Evolutionary conservation across 2,888 invertebrate genomes (phyloP), one percentile per base, ranked within the genome.

Genomic region (Phortica okadai): DNA sequence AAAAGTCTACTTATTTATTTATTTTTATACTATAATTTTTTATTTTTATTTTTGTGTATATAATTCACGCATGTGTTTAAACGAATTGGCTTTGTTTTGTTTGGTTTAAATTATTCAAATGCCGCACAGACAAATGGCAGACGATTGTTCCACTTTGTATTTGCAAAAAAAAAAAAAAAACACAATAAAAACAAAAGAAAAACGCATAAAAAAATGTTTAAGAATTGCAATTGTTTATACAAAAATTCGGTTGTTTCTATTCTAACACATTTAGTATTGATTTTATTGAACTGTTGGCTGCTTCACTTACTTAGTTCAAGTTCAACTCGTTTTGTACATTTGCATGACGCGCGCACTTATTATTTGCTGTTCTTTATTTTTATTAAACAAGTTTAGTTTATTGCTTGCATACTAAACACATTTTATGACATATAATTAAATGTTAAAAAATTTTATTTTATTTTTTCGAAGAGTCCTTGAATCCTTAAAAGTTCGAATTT

Each of bases 81-180:
- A 54, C 54, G 54, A 54, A 54, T 1, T n/a, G 2, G 54, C n/a
- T 66, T 66, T 66, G 42, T 41, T 66, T 8, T 66, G 14, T 42
- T 50, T 50, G 50, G 41, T 42, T 4, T 14, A 50, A 50, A 14
- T 50, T 41, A 14, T 33, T 42, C 21, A 62, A 62, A 66, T 42
- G 41, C 66, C n/a, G 66, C 70, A 8, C 33, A 72, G 70, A 72
- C 70, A 72, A 72, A 72, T 56, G 54, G 70, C 70, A 72, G 70
- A 72, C 56, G 41, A 62, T 11, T 25, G 11, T 10, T 54, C 70
- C 50, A 72, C 56, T 72, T 72, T 72, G 56, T 7, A 10, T 25
- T n/a, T 72, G 11, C 25, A 50, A 50, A 50, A 6, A 11, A 2
- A 8, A 50, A 2, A 50, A 50, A 50, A 50, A 14, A 21, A 21